Evolutionary conservation across 2,888 invertebrate species (phyloP), one percentile per base, ranked within the genome.

Genomic region (Strigamia crassipes): DNA sequence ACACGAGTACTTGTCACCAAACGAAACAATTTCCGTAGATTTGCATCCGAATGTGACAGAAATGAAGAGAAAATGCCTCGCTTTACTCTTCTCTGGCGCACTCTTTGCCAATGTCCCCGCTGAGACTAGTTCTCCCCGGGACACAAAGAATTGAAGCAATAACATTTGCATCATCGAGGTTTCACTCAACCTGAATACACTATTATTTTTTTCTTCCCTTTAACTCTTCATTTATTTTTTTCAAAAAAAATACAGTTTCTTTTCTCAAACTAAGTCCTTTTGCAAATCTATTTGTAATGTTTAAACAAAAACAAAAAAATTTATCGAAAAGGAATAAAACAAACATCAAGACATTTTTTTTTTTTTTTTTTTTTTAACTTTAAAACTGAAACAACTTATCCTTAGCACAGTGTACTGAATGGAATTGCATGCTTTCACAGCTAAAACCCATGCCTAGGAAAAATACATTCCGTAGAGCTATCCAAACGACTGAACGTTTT

Each of bases 11-110:
- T 23, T 73, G 73, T 73, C 73, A 73, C 73, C 73, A 73, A 73
- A 73, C 73, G 73, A 73, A 73, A 73, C 73, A 73, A 73, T 73
- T 73, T 73, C 73, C 73, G 31, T 73, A 73, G 73, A 73, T 73
- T 73, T 73, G 73, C 73, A 73, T 73, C 73, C 73, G 73, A 73
- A 73, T 73, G 73, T 73, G 73, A 73, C 73, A 73, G 73, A 73
- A 73, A 73, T 73, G 73, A 73, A 73, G 73, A 73, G 73, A 73
- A 73, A 73, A 73, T 73, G 73, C 31, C 31, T 27, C 73, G 31
- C 31, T 73, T 73, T 73, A 73, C 73, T 73, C 31, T 31, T 73
- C 73, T 31, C 73, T 12, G 31, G 73, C 73, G n/a, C 73, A 73
- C 27, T 73, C 73, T 31, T 73, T 31, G 73, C 73, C 73, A 73